Percentiles rank a stretch among this genome's conserved stretches.
Conservation (phyloP, 2,113 vertebrate species). For the Candoia aspera region DNA sequence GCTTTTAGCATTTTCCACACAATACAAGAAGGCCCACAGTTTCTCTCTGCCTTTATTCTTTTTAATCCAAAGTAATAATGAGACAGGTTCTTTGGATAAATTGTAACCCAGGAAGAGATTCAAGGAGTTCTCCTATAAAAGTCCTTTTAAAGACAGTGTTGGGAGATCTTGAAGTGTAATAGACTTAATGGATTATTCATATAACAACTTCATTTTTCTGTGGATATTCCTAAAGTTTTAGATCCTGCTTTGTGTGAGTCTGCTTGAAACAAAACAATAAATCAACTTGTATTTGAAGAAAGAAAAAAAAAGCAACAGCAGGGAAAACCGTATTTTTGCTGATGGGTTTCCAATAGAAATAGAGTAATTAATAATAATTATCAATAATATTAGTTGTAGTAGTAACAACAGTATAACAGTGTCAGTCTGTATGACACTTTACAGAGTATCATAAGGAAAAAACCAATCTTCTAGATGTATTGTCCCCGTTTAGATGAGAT, state of each 20-base stretch:
- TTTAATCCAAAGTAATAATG: conserved; percentile 39
- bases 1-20: conserved; percentile 24
- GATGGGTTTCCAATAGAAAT: background rate
- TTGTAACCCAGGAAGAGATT: conserved; percentile 44
- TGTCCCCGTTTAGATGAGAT: background rate
- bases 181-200: conserved; percentile 47
- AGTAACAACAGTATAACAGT: background rate
- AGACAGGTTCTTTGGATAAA: conserved; percentile 50
- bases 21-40: conserved; percentile 40
- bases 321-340: background rate
- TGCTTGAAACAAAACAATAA: conserved; percentile 8
- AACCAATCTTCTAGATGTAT: too few relatives aligned
- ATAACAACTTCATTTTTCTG: conserved; percentile 37
- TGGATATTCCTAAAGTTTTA: conserved; percentile 22
- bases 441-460: background rate
- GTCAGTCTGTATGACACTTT: background rate
- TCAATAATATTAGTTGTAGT: background rate
- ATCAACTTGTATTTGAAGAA: conserved; percentile 32
- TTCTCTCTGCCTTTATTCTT: conserved; percentile 27
- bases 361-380: background rate
- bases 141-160: conserved; percentile 39
- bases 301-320: background rate
- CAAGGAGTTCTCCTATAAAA: conserved; percentile 24
- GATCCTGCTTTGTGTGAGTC: conserved; percentile 4
- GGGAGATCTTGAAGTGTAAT: conserved; percentile 38